Percentiles rank a stretch among this genome's conserved stretches.
These are phyloP conservation scores for Patiria miniata DNA, from an alignment of 35 echinoderm and acorn worm species.

Conservation along the genomic window DNA sequence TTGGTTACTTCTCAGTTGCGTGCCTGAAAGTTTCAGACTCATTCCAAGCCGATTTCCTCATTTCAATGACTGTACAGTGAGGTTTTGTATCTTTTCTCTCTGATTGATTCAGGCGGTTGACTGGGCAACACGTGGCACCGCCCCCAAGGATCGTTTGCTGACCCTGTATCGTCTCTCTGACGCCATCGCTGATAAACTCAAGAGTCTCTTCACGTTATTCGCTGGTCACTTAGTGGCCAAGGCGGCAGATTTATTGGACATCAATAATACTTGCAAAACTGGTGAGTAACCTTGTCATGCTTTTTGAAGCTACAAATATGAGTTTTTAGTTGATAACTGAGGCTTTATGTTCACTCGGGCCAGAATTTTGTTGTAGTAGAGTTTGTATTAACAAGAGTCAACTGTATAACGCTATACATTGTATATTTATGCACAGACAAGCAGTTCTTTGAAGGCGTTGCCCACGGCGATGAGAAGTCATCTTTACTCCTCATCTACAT, in stretches of 20 bases:
- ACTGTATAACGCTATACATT: background rate
- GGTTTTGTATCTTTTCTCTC: background rate
- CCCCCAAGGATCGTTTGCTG: constrained; percentile 61
- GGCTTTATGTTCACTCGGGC: background rate
- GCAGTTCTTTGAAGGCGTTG: constrained; percentile 47
- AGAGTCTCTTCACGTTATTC: constrained; percentile 90
- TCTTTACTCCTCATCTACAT: constrained; percentile 58
- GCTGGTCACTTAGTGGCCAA: constrained; percentile 90
- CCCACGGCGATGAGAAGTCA: constrained; percentile 35
- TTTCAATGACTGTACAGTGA: too few relatives aligned
- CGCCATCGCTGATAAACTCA: constrained; percentile 79
- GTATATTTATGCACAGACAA: constrained; percentile 47
- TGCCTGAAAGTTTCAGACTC: too few relatives aligned
- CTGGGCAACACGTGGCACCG: constrained; percentile 68
- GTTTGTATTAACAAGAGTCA: background rate
- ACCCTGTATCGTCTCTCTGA: constrained; percentile 84
- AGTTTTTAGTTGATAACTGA: background rate
- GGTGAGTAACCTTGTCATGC: constrained; percentile 35
- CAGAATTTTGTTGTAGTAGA: background rate
- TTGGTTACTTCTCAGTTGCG: too few relatives aligned
- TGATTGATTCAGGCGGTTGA: constrained; percentile 62
- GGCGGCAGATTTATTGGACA: constrained; percentile 67
- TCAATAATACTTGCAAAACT: constrained; percentile 74
- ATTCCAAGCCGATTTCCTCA: too few relatives aligned
- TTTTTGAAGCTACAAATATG: background rate